Evolutionary conservation across 2,113 vertebrate genomes (phyloP).

Genomic region (Lophura nycthemera): DNA sequence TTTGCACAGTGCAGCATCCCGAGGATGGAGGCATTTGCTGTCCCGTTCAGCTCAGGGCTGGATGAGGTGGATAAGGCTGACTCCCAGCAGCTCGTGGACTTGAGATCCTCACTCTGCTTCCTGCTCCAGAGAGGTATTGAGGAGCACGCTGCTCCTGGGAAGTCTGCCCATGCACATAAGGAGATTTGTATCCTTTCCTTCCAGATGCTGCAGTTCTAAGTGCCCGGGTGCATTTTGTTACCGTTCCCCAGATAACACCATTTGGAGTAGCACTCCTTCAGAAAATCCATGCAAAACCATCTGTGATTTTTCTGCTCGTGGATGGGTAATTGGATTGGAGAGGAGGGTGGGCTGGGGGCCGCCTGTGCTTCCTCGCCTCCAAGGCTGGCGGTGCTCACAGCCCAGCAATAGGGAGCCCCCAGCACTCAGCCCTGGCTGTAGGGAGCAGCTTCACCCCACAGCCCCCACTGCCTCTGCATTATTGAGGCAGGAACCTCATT

Average conservation of each 20-base stretch:
- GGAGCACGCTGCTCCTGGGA: background rate
- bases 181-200: background rate
- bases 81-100: background rate
- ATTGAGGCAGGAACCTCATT: background rate
- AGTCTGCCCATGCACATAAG: background rate
- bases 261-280: slow-evolving; percentile 5
- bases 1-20: rapidly evolving
- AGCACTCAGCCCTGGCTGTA: background rate
- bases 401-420: background rate
- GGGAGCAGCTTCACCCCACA: background rate
- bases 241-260: background rate
- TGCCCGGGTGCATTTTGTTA: background rate
- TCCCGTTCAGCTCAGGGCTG: rapidly evolving
- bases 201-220: slow-evolving; percentile 19
- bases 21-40: background rate
- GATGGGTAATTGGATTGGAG: slow-evolving; percentile 4
- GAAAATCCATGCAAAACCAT: slow-evolving; percentile 38
- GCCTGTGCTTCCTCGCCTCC: background rate
- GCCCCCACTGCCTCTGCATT: background rate
- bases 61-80: background rate
- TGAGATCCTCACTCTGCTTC: background rate
- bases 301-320: slow-evolving; percentile 23
- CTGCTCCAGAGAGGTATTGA: background rate
- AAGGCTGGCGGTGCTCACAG: background rate
- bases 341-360: background rate